A percentile compares a stretch with the other conserved stretches of the same genome.
Conservation (phyloP, 2,113 vertebrate species). For the Capreolus pygargus region DNA sequence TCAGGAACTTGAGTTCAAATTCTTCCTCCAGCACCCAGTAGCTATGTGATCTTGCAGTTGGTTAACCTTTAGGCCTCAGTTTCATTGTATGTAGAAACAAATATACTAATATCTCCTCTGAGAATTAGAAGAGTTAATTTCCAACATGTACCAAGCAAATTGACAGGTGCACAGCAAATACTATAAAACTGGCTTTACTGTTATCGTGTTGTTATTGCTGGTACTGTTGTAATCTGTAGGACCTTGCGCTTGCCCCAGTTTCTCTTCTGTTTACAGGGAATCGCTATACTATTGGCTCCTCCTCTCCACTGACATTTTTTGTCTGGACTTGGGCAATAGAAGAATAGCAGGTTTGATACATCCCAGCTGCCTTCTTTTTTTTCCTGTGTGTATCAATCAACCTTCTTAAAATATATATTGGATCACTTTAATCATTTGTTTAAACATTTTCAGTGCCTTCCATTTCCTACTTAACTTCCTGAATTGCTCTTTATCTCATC, state of each 20-base stretch:
- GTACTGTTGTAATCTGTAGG: neutral
- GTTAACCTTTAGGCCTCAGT: neutral
- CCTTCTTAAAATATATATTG: neutral
- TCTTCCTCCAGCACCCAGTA: neutral
- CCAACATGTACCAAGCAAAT: neutral
- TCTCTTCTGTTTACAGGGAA: neutral
- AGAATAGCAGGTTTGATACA: neutral
- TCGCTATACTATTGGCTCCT: neutral
- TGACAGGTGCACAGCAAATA: neutral
- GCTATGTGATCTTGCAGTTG: neutral
- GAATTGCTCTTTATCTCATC: neutral
- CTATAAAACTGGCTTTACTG: neutral
- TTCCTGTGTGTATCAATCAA: neutral
- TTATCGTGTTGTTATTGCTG: neutral
- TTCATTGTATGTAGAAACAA: neutral
- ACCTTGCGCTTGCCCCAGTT: neutral
- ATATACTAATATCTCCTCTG: neutral
- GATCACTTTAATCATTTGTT: neutral
- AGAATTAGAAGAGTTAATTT: neutral
- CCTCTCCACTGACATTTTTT: neutral
- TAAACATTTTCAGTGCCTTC: neutral
- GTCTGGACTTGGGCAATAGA: neutral
- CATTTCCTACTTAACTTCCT: neutral
- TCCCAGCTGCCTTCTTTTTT: neutral
- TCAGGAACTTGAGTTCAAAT: neutral